phyloP scores from a whole-genome alignment of 2,888 invertebrate genomes.

The Sphaerophoria rueppellii region DNA sequence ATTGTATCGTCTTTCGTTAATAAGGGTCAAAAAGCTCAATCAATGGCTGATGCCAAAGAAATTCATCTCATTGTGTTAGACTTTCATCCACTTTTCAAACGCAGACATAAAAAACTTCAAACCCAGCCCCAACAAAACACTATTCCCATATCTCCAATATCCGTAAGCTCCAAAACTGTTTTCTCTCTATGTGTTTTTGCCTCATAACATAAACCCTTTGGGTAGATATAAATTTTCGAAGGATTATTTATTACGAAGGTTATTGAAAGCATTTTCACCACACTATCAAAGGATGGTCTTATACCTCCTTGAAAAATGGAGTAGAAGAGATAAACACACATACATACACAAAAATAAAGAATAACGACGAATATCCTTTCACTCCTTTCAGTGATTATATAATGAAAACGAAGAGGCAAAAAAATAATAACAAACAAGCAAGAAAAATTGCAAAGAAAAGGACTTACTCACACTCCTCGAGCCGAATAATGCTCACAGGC shows the following conservation, averaged over 20 bases:
- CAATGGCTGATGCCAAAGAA: slow-evolving; percentile 51
- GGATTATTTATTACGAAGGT: slow-evolving; percentile 61
- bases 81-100: slow-evolving; percentile 57
- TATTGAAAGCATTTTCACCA: slow-evolving; percentile 47
- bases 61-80: slow-evolving; percentile 63
- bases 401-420: slow-evolving; percentile 17
- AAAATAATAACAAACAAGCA: background rate
- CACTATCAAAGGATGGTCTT: slow-evolving; percentile 33
- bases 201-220: slow-evolving; percentile 43
- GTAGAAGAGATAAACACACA: slow-evolving; percentile 35
- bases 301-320: slow-evolving; percentile 43
- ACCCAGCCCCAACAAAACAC: background rate
- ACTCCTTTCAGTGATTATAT: slow-evolving; percentile 51
- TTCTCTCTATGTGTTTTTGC: background rate
- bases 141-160: background rate
- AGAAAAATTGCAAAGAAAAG: slow-evolving; percentile 19
- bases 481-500: background rate
- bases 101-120: slow-evolving; percentile 30
- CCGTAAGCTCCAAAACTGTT: background rate
- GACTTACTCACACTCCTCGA: slow-evolving; percentile 9
- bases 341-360: background rate
- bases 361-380: slow-evolving; percentile 42
- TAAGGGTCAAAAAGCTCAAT: slow-evolving; percentile 69
- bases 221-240: slow-evolving; percentile 53
- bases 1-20: slow-evolving; percentile 50